Percentiles rank a stretch among this genome's conserved stretches.
These are phyloP conservation scores for Trachymyrmex septentrionalis DNA, from an alignment of 1,140 invertebrate genomes.

Conservation along the genomic window DNA sequence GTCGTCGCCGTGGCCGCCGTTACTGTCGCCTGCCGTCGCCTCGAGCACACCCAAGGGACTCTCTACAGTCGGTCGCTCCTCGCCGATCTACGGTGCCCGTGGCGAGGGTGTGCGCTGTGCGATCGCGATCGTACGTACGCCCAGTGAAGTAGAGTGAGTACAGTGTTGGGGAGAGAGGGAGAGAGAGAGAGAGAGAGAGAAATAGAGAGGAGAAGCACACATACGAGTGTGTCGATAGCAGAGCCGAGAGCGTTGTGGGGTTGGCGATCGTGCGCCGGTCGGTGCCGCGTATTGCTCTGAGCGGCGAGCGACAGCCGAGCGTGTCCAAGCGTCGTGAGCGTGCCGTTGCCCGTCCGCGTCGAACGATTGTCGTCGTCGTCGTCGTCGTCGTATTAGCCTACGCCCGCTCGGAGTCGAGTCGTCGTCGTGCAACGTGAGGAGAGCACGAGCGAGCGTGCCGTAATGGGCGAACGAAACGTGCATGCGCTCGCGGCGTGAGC, in stretches of 20 bases:
- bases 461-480: slow-evolving; percentile 48
- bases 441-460: slow-evolving; percentile 2
- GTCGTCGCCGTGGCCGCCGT: slow-evolving; percentile 4
- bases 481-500: slow-evolving; percentile 52
- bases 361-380: not conserved
- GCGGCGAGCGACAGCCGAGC: not conserved
- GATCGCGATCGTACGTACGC: slow-evolving; percentile 49
- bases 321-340: slow-evolving; percentile 17
- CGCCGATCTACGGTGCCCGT: slow-evolving; percentile 70
- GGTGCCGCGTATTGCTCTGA: slow-evolving; percentile 9
- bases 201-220: not conserved
- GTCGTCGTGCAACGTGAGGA: slow-evolving; percentile 3
- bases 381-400: not conserved
- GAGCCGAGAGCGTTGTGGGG: not conserved
- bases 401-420: not conserved
- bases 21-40: not conserved
- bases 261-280: slow-evolving; percentile 48
- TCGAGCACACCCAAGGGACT: slow-evolving; percentile 64
- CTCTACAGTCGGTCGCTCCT: slow-evolving; percentile 45
- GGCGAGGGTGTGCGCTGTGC: slow-evolving; percentile 68
- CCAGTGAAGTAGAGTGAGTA: slow-evolving; percentile 61
- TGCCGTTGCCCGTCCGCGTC: slow-evolving; percentile 3
- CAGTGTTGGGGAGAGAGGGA: slow-evolving; percentile 32
- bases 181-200: not conserved
- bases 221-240: slow-evolving; percentile 41